Conservation (phyloP, 2,888 invertebrate genomes). For the Nymphalis urticae region DNA sequence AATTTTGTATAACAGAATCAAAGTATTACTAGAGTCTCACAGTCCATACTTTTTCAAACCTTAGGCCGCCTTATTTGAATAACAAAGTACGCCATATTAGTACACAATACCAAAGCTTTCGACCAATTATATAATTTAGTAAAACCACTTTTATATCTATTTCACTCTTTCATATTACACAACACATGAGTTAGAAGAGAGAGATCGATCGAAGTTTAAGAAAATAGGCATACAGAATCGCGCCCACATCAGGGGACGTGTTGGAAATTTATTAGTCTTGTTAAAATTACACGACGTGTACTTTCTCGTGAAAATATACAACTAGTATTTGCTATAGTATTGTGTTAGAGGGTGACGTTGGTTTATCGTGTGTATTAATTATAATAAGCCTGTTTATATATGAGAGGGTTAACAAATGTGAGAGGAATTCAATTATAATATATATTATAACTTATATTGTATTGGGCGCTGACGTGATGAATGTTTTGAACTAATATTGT, state of each 20-base stretch:
- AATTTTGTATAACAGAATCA: neutral
- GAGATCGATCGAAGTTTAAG: slow-evolving; percentile 1
- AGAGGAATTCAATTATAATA: neutral
- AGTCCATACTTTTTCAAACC: slow-evolving; percentile 18
- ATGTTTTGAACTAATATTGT: too few species aligned
- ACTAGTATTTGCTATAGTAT: neutral
- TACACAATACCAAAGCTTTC: slow-evolving; percentile 36
- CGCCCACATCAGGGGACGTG: slow-evolving; percentile 2
- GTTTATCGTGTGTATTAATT: neutral
- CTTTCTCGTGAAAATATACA: neutral
- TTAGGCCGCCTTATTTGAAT: slow-evolving; percentile 38
- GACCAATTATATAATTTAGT: slow-evolving; percentile 35
- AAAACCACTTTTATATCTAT: neutral
- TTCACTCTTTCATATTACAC: neutral
- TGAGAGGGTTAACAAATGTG: neutral
- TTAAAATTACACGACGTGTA: slow-evolving; percentile 3
- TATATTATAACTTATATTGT: too few species aligned
- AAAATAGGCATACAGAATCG: slow-evolving; percentile 14
- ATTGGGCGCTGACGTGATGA: neutral
- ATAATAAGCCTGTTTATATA: neutral
- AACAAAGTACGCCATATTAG: slow-evolving; percentile 41
- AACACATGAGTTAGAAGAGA: slow-evolving; percentile 7
- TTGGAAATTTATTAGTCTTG: slow-evolving; percentile 6
- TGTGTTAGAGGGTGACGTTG: neutral
- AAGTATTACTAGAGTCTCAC: neutral